Evolutionary conservation across 2,797 vertebrate species (phyloP).

Genomic region (Odontamblyopus lacepedii): DNA sequence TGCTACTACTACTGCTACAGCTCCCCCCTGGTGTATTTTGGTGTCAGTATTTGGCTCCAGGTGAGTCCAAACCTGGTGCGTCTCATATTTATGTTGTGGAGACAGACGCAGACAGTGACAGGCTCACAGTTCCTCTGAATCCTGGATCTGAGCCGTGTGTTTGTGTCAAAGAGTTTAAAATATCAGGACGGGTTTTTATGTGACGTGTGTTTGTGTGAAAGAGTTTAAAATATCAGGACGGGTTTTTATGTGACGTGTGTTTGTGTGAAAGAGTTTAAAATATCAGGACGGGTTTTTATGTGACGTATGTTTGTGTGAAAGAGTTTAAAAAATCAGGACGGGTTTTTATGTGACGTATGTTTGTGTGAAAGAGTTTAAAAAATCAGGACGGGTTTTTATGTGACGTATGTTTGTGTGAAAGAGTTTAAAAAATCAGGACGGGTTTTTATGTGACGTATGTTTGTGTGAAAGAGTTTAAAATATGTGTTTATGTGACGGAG

Average conservation of each 20-base stretch:
- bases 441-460: too few relatives aligned
- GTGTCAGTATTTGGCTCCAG: too few relatives aligned
- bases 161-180: not conserved
- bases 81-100: not conserved
- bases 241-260: not conserved
- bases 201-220: not conserved
- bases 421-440: too few relatives aligned
- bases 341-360: too few relatives aligned
- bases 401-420: too few relatives aligned
- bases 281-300: not conserved
- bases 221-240: not conserved
- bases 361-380: too few relatives aligned
- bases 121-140: not conserved
- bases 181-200: not conserved
- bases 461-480: too few relatives aligned
- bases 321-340: not conserved
- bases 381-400: too few relatives aligned
- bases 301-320: not conserved
- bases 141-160: not conserved
- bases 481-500: not conserved
- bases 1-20: too few relatives aligned
- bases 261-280: not conserved
- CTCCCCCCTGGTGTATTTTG: too few relatives aligned
- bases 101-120: not conserved
- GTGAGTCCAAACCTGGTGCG: too few relatives aligned